phyloP scores from a whole-genome alignment of 2,113 vertebrate species.

The Eubucco bourcierii region DNA sequence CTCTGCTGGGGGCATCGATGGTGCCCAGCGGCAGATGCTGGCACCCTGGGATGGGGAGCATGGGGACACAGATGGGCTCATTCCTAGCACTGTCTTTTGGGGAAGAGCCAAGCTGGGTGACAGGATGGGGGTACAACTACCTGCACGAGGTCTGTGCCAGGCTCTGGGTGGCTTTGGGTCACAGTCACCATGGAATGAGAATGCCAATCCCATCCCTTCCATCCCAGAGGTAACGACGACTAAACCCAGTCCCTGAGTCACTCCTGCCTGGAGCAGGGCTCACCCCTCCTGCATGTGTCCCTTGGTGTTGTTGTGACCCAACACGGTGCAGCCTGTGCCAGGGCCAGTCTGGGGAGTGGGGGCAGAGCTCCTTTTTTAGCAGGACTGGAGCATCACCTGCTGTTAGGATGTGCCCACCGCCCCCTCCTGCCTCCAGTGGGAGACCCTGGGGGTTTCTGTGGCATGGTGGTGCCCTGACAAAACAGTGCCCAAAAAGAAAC shows the following conservation, averaged over 20 bases:
- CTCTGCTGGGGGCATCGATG: rapidly evolving
- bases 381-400: neutral
- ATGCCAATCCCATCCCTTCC: slow-evolving; percentile 6
- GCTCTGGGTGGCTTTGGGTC: slow-evolving; percentile 28
- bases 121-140: neutral
- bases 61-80: rapidly evolving
- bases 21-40: neutral
- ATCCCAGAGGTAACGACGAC: slow-evolving; percentile 21
- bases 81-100: neutral
- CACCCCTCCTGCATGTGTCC: neutral
- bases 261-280: slow-evolving; percentile 56
- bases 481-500: neutral
- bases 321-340: neutral
- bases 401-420: neutral
- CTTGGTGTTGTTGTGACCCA: neutral
- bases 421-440: rapidly evolving
- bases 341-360: neutral
- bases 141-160: slow-evolving; percentile 32
- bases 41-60: neutral
- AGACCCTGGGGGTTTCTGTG: rapidly evolving
- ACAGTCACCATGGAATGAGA: slow-evolving; percentile 1
- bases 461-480: neutral
- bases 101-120: too few species aligned
- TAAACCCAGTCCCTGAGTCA: slow-evolving; percentile 61
- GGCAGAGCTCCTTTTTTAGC: neutral